Percentiles rank a stretch among this genome's conserved stretches.
phyloP scores from a whole-genome alignment of 2,113 vertebrate genomes.

The Tragulus kanchil region DNA sequence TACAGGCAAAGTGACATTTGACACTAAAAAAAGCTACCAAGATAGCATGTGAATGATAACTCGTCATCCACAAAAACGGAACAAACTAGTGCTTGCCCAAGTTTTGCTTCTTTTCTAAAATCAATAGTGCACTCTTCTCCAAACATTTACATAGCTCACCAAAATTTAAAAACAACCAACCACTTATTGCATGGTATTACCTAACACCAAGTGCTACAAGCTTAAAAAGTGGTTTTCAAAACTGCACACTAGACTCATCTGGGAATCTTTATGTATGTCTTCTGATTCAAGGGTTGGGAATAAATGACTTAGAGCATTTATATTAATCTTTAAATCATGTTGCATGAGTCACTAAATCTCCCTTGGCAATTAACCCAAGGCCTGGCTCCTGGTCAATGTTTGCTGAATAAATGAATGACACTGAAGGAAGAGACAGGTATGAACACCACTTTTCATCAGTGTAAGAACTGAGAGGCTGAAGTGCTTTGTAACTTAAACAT shows the following conservation, averaged over 20 bases:
- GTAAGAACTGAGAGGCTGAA: not conserved
- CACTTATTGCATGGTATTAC: not conserved
- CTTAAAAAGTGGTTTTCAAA: not conserved
- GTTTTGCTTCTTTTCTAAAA: not conserved
- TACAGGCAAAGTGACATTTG: not conserved
- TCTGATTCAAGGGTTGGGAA: not conserved
- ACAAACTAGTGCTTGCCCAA: not conserved
- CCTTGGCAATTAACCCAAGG: slow-evolving; percentile 1
- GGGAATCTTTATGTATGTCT: not conserved
- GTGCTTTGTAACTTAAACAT: not conserved
- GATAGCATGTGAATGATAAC: not conserved
- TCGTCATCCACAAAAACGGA: not conserved
- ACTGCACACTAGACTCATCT: not conserved
- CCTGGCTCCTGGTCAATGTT: not conserved
- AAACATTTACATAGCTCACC: slow-evolving; percentile 8
- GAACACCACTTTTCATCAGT: not conserved
- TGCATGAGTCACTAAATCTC: not conserved
- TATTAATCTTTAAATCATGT: not conserved
- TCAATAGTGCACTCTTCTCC: not conserved
- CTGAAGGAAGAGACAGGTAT: not conserved
- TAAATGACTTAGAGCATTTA: not conserved
- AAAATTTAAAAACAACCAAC: slow-evolving; percentile 33
- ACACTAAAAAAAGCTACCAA: not conserved
- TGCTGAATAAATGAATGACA: not conserved
- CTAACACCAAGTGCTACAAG: not conserved